Conservation (phyloP, 1,140 invertebrate genomes). For the Hylaeus volcanicus region DNA sequence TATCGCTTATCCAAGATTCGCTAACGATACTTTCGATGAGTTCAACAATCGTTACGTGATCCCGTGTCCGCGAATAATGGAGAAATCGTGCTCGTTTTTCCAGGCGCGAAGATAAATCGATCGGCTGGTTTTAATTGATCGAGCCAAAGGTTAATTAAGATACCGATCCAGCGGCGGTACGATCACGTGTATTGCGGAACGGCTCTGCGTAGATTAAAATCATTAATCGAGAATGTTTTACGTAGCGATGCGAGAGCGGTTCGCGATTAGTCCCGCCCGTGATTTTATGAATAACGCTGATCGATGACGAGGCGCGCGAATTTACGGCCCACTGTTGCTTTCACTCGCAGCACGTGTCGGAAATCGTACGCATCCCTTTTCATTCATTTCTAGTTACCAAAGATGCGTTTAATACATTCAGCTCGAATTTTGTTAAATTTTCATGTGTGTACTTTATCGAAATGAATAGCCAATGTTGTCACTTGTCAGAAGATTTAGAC, state of each 20-base stretch:
- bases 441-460: too few relatives aligned
- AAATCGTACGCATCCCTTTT: background rate
- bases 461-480: too few relatives aligned
- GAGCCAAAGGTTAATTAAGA: slow-evolving; percentile 35
- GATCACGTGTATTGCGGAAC: background rate
- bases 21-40: background rate
- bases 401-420: too few relatives aligned
- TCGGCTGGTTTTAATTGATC: slow-evolving; percentile 10
- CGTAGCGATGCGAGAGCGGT: background rate
- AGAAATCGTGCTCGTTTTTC: background rate
- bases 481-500: too few relatives aligned
- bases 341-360: background rate
- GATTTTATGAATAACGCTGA: background rate
- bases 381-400: too few relatives aligned
- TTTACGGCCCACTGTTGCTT: slow-evolving; percentile 6
- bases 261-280: background rate
- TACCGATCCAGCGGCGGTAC: background rate
- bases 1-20: too few relatives aligned
- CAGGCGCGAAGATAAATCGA: background rate
- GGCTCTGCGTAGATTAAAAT: background rate
- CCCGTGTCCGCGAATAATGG: background rate
- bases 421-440: too few relatives aligned
- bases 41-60: background rate
- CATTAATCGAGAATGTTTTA: slow-evolving; percentile 1
- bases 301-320: background rate